Base-by-base conservation (phyloP, 2,113 vertebrate genomes). In the Lophotis ruficrista region DNA sequence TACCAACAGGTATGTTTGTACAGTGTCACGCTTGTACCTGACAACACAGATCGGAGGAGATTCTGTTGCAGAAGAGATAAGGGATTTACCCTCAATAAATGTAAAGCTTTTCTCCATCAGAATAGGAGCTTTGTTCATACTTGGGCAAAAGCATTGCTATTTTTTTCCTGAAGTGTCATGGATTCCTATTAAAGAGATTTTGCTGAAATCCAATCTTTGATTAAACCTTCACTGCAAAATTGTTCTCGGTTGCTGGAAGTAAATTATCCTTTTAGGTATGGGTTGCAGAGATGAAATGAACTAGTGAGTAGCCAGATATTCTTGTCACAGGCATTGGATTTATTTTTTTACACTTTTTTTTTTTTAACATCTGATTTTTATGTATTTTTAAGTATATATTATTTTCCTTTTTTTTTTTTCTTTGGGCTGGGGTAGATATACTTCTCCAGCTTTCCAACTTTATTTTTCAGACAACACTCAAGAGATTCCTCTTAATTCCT, bases 41-140 rank as follows among this genome's bases (percentile, higher is more conserved):
- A 87, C 91, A 94, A 23, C 62, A 76, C 8, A 87, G 93, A 95
- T 96, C 0, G 65, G 80, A 84, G 77, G 41, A 92, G 89, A 96
- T 94, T 87, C 95, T 96, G 96, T 82, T 91, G 83, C 83, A 94
- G 91, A 62, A 92, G 89, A 96, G 94, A 96, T 95, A 94, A 97
- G 82, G 66, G 93, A 88, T 96, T 95, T 95, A 72, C 89, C 78
- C 70, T 93, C 94, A 70, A 50, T 87, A 89, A 92, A 91, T 60
- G 83, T 85, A 85, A 85, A 89, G 95, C 92, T 87, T 94, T 96
- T 89, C 89, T 93, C 81, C 18, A 13, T 79, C 77, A 93, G 84
- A 94, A 80, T 94, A 84, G 64, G 31, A 58, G 89, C 77, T 89
- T 92, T 95, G 73, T 93, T 96, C 81, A 65, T 64, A 71, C 57